Evolutionary conservation across 2,888 invertebrate species (phyloP).

Genomic region (Copidosoma aretas): DNA sequence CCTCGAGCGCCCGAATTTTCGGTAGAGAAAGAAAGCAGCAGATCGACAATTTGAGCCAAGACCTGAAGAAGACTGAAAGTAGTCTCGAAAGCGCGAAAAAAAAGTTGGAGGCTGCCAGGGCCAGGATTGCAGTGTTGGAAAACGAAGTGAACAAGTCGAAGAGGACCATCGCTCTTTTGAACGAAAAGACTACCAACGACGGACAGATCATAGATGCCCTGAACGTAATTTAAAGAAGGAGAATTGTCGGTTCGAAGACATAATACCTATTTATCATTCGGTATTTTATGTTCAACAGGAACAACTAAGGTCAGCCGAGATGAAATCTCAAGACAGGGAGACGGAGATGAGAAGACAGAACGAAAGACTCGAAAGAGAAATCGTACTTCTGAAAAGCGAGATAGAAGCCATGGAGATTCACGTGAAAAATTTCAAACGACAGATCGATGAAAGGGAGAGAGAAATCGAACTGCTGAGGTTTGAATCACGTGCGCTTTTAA

Average conservation of each 20-base stretch:
- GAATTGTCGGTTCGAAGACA: too few species aligned
- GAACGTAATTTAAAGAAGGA: constrained; percentile 63
- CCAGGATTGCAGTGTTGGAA: constrained; percentile 74
- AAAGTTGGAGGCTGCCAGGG: constrained; percentile 72
- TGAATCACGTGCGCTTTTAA: too few species aligned
- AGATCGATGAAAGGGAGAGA: constrained; percentile 54
- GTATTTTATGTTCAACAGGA: constrained; percentile 45
- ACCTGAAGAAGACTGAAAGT: constrained; percentile 66
- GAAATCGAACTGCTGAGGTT: constrained; percentile 54
- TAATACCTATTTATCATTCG: not conserved
- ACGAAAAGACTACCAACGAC: constrained; percentile 71
- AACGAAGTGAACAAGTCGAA: constrained; percentile 69
- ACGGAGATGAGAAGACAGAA: constrained; percentile 43
- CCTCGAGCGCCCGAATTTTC: constrained; percentile 55
- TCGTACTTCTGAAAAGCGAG: constrained; percentile 48
- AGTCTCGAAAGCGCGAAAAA: constrained; percentile 69
- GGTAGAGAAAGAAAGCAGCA: constrained; percentile 68
- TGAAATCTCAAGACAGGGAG: constrained; percentile 49
- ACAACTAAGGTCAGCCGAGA: constrained; percentile 48
- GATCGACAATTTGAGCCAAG: constrained; percentile 68
- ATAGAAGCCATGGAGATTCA: constrained; percentile 42
- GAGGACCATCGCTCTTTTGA: constrained; percentile 68
- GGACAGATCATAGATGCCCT: constrained; percentile 71
- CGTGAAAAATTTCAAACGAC: constrained; percentile 29
- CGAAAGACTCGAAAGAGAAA: constrained; percentile 49